phyloP scores from a whole-genome alignment of 2,113 vertebrate genomes.

The Hassar affinis region DNA sequence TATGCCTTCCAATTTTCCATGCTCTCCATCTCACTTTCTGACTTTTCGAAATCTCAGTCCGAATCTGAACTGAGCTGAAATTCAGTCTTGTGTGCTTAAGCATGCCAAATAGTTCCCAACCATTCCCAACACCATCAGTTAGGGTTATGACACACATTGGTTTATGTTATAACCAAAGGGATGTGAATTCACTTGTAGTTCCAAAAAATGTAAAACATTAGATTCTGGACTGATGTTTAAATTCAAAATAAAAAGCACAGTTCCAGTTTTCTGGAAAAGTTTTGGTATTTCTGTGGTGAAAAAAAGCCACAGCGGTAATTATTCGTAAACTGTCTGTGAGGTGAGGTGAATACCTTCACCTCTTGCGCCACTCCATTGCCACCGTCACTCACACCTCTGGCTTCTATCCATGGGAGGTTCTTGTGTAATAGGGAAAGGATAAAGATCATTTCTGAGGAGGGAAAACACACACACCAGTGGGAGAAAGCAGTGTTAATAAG shows the following conservation, averaged over 20 bases:
- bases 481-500: background rate
- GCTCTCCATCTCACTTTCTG: background rate
- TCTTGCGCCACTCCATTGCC: background rate
- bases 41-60: background rate
- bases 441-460: background rate
- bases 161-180: background rate
- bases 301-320: background rate
- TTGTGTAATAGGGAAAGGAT: conserved; percentile 9
- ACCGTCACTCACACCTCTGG: background rate
- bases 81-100: background rate
- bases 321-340: background rate
- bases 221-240: background rate
- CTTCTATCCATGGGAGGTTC: conserved; percentile 6
- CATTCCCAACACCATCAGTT: background rate
- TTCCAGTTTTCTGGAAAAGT: background rate
- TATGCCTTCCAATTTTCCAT: background rate
- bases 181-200: background rate
- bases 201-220: background rate
- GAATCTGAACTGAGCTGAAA: background rate
- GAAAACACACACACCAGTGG: no score
- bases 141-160: background rate
- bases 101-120: background rate
- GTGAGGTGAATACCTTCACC: background rate
- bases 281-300: background rate
- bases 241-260: background rate